Percentiles rank a stretch among this genome's conserved stretches.
Evolutionary conservation across 2,888 invertebrate genomes (phyloP).

Genomic region (Acleris emargana): DNA sequence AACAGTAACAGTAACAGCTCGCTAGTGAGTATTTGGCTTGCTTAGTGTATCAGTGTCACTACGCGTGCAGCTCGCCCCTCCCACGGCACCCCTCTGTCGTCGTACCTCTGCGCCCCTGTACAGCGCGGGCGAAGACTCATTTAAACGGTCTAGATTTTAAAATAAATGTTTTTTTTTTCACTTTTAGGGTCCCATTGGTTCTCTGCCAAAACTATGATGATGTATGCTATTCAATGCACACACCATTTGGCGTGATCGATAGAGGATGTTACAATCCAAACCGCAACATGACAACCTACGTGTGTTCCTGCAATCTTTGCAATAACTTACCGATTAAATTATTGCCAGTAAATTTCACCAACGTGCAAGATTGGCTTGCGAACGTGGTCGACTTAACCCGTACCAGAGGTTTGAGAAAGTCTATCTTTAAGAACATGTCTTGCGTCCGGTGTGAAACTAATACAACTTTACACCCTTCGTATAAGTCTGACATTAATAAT

Average conservation of each 20-base stretch:
- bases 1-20: too few species aligned
- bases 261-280: conserved; percentile 68
- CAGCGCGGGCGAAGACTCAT: too few species aligned
- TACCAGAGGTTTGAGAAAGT: conserved; percentile 59
- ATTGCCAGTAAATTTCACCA: conserved; percentile 64
- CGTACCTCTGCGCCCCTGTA: too few species aligned
- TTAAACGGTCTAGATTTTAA: too few species aligned
- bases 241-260: conserved; percentile 70
- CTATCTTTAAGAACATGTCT: conserved; percentile 64
- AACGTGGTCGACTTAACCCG: conserved; percentile 67
- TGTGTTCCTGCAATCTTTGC: conserved; percentile 72
- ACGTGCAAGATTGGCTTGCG: conserved; percentile 62
- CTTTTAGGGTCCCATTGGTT: conserved; percentile 57
- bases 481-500: too few species aligned
- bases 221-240: conserved; percentile 67
- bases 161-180: conserved; percentile 36
- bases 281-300: conserved; percentile 60
- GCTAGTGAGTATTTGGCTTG: too few species aligned
- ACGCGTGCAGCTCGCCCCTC: too few species aligned
- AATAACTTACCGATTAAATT: conserved; percentile 67
- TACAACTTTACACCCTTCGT: conserved; percentile 31
- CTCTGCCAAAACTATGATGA: conserved; percentile 59
- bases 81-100: too few species aligned
- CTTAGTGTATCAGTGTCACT: too few species aligned
- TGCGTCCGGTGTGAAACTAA: conserved; percentile 70